Conservation (phyloP, 2,113 vertebrate genomes). For the Solenodon paradoxus region DNA sequence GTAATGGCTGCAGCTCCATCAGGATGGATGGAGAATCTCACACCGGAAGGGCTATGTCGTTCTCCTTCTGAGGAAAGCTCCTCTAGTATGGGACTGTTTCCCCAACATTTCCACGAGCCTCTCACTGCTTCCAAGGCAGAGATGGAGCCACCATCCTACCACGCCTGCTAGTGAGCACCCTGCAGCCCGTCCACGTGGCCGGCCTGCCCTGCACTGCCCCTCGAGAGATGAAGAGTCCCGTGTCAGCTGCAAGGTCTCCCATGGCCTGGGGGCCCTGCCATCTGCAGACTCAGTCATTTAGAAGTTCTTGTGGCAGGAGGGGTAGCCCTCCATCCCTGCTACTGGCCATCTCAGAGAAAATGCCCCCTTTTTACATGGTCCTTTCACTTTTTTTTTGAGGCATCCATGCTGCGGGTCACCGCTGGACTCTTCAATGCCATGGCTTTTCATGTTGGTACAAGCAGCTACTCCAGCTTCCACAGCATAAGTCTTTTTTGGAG, state of each 20-base stretch:
- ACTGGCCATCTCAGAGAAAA: neutral
- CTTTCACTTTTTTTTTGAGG: neutral
- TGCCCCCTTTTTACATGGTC: neutral
- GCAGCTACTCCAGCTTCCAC: neutral
- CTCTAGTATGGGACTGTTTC: constrained; percentile 67
- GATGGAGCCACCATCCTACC: neutral
- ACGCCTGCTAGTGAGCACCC: constrained; percentile 9
- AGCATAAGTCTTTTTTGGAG: neutral
- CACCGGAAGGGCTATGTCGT: constrained; percentile 79
- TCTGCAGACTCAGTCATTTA: constrained; percentile 14
- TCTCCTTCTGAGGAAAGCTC: constrained; percentile 76
- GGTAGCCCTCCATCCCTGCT: neutral
- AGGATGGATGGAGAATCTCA: constrained; percentile 79
- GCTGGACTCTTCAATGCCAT: neutral
- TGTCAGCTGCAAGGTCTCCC: neutral
- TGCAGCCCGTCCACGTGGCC: neutral
- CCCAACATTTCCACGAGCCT: constrained; percentile 62
- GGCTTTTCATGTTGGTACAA: neutral
- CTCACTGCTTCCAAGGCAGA: constrained; percentile 44
- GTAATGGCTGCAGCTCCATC: constrained; percentile 75
- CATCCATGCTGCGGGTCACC: neutral
- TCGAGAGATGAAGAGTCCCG: neutral
- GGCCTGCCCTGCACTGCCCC: neutral
- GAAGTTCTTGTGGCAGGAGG: neutral
- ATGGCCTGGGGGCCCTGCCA: neutral